A percentile compares a stretch with the other conserved stretches of the same genome.
phyloP scores from a whole-genome alignment of 2,797 vertebrate species.

The Acanthurus lineatus region DNA sequence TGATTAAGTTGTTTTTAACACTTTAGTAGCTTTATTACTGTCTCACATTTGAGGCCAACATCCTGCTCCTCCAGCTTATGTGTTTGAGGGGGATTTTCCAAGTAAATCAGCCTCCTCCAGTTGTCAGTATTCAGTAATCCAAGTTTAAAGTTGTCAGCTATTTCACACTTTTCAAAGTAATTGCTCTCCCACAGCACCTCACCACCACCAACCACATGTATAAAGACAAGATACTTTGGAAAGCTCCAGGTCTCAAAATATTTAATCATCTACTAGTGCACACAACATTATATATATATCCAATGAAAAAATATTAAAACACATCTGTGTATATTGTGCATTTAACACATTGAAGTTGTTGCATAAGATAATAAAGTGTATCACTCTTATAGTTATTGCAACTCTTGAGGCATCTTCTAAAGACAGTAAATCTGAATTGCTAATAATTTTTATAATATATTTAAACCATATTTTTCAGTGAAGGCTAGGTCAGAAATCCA shows the following conservation, averaged over 20 bases:
- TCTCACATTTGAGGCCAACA: slow-evolving; percentile 13
- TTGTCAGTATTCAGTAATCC: slow-evolving; percentile 16
- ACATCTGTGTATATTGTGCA: slow-evolving; percentile 15
- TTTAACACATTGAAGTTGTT: slow-evolving; percentile 4
- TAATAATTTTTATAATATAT: slow-evolving; percentile 6
- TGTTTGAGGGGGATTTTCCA: slow-evolving; percentile 19
- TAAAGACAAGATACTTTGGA: slow-evolving; percentile 8
- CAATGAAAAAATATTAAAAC: slow-evolving; percentile 32
- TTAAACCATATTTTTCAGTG: slow-evolving; percentile 1
- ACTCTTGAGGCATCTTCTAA: slow-evolving; percentile 37
- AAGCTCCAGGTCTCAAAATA: slow-evolving; percentile 36
- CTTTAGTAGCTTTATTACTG: background rate
- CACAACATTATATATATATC: slow-evolving; percentile 18
- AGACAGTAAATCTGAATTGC: slow-evolving; percentile 35
- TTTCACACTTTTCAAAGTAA: background rate
- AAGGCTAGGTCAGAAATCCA: slow-evolving; percentile 5
- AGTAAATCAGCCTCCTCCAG: slow-evolving; percentile 11
- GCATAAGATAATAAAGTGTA: slow-evolving; percentile 43
- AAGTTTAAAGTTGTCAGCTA: slow-evolving; percentile 29
- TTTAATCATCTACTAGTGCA: slow-evolving; percentile 43
- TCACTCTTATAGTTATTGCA: slow-evolving; percentile 18
- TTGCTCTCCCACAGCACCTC: background rate
- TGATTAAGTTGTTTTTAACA: background rate
- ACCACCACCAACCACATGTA: background rate
- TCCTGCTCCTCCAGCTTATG: slow-evolving; percentile 17